These are phyloP conservation scores for Bovichtus variegatus DNA, from an alignment of 2,797 vertebrate genomes.

Conservation along the genomic window DNA sequence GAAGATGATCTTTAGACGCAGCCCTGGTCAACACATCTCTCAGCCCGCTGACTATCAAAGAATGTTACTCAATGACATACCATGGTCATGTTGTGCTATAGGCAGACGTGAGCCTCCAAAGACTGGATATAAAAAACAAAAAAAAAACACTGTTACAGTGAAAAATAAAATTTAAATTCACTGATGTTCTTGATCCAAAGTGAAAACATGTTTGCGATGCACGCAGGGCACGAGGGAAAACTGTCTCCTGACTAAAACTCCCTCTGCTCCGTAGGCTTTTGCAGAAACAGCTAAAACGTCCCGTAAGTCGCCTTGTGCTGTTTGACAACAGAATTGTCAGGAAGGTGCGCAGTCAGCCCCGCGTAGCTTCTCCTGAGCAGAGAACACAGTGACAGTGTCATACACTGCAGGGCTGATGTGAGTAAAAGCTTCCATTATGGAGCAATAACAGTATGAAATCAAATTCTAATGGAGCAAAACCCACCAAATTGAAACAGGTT, in stretches of 20 bases:
- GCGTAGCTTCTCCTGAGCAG: not conserved
- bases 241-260: slow-evolving; percentile 2
- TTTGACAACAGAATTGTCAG: not conserved
- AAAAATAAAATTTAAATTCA: not conserved
- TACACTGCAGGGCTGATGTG: slow-evolving; percentile 4
- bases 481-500: not conserved
- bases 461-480: slow-evolving; percentile 18
- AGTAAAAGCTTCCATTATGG: not conserved
- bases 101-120: not conserved
- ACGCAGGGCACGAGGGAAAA: not conserved
- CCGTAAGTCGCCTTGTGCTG: slow-evolving; percentile 12
- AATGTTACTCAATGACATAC: not conserved
- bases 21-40: not conserved
- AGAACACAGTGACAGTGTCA: not conserved
- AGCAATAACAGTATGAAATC: slow-evolving; percentile 2
- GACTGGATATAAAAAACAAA: not conserved
- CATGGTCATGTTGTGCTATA: not conserved
- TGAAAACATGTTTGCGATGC: slow-evolving; percentile 17
- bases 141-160: not conserved
- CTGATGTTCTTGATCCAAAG: slow-evolving; percentile 14
- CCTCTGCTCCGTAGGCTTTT: not conserved
- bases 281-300: slow-evolving; percentile 24
- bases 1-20: not conserved
- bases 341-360: not conserved
- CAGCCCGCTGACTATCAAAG: not conserved